These are phyloP conservation scores for Teinopalpus imperialis DNA, from an alignment of 2,888 invertebrate species.

Conservation along the genomic window DNA sequence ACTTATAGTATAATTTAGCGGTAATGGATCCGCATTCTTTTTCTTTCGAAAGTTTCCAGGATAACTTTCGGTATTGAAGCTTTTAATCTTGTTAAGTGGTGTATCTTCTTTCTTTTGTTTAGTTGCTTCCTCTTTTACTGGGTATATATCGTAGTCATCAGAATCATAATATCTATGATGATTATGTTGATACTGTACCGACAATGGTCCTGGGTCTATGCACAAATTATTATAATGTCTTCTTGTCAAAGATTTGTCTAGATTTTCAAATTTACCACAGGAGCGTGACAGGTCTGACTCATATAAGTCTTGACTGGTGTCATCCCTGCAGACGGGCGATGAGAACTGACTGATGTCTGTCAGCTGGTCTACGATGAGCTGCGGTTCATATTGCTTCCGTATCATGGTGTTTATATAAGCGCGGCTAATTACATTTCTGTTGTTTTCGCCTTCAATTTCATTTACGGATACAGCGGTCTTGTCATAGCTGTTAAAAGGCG, in stretches of 20 bases:
- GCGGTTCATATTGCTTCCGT: slow-evolving; percentile 51
- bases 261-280: slow-evolving; percentile 51
- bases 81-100: slow-evolving; percentile 36
- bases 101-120: slow-evolving; percentile 39
- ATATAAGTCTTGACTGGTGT: slow-evolving; percentile 25
- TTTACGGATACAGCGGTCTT: neutral
- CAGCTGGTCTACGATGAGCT: slow-evolving; percentile 38
- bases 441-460: neutral
- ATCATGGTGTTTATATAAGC: slow-evolving; percentile 47
- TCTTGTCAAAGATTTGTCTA: slow-evolving; percentile 44
- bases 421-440: slow-evolving; percentile 26
- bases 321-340: slow-evolving; percentile 57
- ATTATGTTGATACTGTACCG: slow-evolving; percentile 27
- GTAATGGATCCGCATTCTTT: slow-evolving; percentile 28
- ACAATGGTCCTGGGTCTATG: slow-evolving; percentile 21
- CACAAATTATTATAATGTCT: slow-evolving; percentile 22
- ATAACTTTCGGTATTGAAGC: slow-evolving; percentile 35
- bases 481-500: slow-evolving; percentile 36
- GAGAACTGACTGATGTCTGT: slow-evolving; percentile 53
- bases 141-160: slow-evolving; percentile 59
- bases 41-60: slow-evolving; percentile 42
- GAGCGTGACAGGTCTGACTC: slow-evolving; percentile 59
- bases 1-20: slow-evolving; percentile 35
- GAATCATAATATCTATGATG: slow-evolving; percentile 53
- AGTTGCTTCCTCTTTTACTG: slow-evolving; percentile 56